Conservation (phyloP, 2,113 vertebrate genomes). For the Sylvia atricapilla region DNA sequence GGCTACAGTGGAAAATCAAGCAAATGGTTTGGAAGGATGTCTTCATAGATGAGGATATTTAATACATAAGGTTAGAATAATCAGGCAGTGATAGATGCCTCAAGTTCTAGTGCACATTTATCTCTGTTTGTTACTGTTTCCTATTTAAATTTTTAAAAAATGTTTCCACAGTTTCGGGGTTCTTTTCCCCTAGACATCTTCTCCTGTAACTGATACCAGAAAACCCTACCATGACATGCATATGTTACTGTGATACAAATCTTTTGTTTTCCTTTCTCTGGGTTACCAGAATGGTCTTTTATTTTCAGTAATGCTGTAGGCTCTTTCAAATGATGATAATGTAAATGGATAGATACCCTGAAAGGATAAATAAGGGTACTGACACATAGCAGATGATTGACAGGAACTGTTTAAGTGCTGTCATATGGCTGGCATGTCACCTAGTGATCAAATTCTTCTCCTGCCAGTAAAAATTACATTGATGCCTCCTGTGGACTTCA, state of each 20-base stretch:
- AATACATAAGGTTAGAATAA: not conserved
- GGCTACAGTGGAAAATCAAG: not conserved
- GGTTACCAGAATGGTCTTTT: not conserved
- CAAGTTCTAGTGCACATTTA: not conserved
- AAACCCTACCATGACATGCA: not conserved
- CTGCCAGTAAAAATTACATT: slow-evolving; percentile 50
- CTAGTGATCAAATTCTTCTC: slow-evolving; percentile 42
- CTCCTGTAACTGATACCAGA: not conserved
- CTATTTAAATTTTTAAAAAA: not conserved
- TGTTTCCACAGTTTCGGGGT: not conserved
- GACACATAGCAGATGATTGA: slow-evolving; percentile 51
- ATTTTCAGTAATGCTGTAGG: not conserved
- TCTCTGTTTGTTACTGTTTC: not conserved
- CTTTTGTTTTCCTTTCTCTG: slow-evolving; percentile 5
- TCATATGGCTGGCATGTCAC: slow-evolving; percentile 40
- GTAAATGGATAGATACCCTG: slow-evolving; percentile 47
- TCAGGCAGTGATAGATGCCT: not conserved
- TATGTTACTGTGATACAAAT: not conserved
- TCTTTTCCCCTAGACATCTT: not conserved
- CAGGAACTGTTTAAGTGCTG: slow-evolving; percentile 39
- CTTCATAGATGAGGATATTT: not conserved
- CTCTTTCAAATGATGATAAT: slow-evolving; percentile 17
- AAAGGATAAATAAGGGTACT: slow-evolving; percentile 39
- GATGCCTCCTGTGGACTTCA: not conserved
- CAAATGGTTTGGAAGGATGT: not conserved